Base-by-base conservation (phyloP, 2,113 vertebrate species). In the Oplegnathus fasciatus region DNA sequence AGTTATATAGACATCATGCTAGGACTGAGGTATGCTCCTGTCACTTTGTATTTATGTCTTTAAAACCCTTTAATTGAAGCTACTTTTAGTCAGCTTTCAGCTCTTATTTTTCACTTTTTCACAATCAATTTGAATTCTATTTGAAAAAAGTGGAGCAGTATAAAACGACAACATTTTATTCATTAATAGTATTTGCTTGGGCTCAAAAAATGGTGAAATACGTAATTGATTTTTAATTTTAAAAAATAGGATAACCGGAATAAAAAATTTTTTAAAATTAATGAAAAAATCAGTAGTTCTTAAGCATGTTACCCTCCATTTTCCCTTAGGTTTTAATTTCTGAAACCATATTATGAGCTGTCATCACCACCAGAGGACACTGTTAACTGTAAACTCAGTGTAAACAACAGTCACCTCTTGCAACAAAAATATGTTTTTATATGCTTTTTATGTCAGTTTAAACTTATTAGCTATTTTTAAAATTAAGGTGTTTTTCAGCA, bases 1-100 rank as follows among this genome's bases (percentile, higher is more conserved):
- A 32, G 11, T 24, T 94, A 94, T 44, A 67, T 85, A 0, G 94
- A 96, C 67, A 5, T 42, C 60, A 52, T 92, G 73, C 86, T 94
- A 5, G 87, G 85, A 83, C 80, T 92, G 57, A 88, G 91, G 88
- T 95, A 84, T 9, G 77, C 17, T 24, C 28, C n/a, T 1, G 1
- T 26, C 7, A 30, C 48, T 32, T 28, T 15, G 3, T n/a, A n/a
- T 32, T 57, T 37, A 22, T 34, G n/a, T 69, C 30, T 52, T 46
- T 13, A 44, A 20, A 70, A 54, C 5, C 28, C 24, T 28, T 50
- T 10, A 0, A 28, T 79, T 62, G 6, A 50, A 46, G 20, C 5
- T 0, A 30, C 9, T 40, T 77, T 15, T 9, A 55, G 4, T 28
- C 15, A 11, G 14, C 34, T 2, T 55, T 20, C 20, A 34, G 3